Base-by-base conservation (phyloP, 2,888 invertebrate species). In the Coelinius sp. region DNA sequence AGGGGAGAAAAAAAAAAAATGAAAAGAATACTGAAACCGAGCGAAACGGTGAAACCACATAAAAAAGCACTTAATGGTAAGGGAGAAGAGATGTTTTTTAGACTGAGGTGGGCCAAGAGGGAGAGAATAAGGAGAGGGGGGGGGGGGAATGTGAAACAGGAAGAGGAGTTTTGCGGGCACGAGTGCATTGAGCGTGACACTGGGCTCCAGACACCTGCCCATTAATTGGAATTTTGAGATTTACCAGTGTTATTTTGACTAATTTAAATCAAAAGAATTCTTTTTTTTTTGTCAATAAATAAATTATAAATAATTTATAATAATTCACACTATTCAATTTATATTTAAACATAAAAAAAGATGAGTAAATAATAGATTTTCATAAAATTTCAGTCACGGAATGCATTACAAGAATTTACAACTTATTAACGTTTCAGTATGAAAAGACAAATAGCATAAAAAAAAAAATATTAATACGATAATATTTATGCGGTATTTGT, bases 121-220 rank as follows among this genome's bases (percentile, higher is more conserved):
- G 66, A 65, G 69, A 41, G 66, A 73, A 35, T 44, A 63, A 62
- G 68, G 49, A 56, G 63, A 73, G 76, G 76, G 77, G 73, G 73
- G 73, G 74, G 73, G 64, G 66, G 74, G 76, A 76, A 74, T 76
- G 75, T 73, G 76, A 76, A 78, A 77, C 69, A 79, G 79, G 79
- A 80, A 78, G 75, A 80, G 69, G 79, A 79, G 77, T 77, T 76
- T 79, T 80, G 80, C 79, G 78, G 79, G 79, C 84, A 84, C 85
- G 86, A 84, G 84, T 84, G 86, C 85, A 85, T 79, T 78, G 76
- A 85, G 86, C 87, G 86, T 86, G 87, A 86, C 86, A 86, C 85
- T 86, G 86, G 86, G 83, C 70, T 73, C 74, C 78, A 82, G 77
- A 83, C 87, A 87, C 86, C 86, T 87, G 87, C 86, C 83, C 85